These are phyloP conservation scores for Eurois occulta DNA, from an alignment of 2,888 invertebrate species.

Conservation along the genomic window DNA sequence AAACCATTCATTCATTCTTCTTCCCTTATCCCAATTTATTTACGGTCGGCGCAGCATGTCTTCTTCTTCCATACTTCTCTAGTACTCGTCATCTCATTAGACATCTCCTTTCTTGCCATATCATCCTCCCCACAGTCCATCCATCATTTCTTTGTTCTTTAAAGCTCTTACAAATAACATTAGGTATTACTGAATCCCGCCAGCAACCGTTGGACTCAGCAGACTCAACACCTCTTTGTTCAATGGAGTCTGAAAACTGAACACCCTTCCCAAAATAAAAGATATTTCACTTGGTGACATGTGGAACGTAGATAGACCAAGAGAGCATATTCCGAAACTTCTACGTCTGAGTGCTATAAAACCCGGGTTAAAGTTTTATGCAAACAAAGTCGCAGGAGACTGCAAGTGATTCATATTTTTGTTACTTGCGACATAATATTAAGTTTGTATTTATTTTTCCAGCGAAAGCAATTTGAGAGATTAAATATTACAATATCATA, in stretches of 20 bases:
- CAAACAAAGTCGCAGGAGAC: neutral
- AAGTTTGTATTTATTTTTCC: neutral
- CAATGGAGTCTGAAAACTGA: neutral
- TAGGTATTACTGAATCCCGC: neutral
- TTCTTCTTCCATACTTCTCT: no score
- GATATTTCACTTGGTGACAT: neutral
- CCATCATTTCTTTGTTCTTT: no score
- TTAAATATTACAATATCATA: conserved; percentile 1
- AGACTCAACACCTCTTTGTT: neutral
- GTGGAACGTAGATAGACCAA: neutral
- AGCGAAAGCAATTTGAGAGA: neutral
- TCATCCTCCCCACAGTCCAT: no score
- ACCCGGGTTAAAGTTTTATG: neutral
- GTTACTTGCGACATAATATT: neutral
- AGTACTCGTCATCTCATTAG: no score
- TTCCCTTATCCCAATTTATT: no score
- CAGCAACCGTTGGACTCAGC: neutral
- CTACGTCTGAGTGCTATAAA: neutral
- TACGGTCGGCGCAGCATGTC: no score
- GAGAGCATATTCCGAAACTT: neutral
- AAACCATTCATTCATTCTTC: no score
- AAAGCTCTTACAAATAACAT: no score
- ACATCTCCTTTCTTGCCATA: no score
- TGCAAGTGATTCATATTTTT: neutral
- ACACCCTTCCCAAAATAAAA: neutral